Evolutionary conservation across 2,888 invertebrate species (phyloP).

Genomic region (Zeuzera pyrina): DNA sequence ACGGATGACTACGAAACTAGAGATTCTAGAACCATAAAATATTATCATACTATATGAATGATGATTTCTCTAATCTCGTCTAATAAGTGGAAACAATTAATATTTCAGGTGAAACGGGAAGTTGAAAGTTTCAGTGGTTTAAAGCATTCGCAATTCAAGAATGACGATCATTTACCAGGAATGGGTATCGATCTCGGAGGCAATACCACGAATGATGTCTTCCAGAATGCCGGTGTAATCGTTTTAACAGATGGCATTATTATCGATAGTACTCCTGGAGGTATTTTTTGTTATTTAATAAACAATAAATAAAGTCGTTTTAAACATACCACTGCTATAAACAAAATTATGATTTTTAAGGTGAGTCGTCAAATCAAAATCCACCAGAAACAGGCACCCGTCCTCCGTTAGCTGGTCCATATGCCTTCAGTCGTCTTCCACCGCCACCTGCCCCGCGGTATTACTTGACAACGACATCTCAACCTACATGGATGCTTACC

Average conservation of each 20-base stretch:
- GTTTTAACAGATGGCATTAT: conserved; percentile 83
- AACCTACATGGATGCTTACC: conserved; percentile 87
- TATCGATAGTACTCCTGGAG: conserved; percentile 70
- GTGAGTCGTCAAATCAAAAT: conserved; percentile 23
- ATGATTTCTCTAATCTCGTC: no score
- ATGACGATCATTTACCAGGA: conserved; percentile 49
- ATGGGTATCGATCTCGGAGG: conserved; percentile 57
- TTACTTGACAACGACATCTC: conserved; percentile 81
- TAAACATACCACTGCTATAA: neutral
- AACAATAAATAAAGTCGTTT: neutral
- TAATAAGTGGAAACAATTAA: no score
- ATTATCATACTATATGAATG: no score
- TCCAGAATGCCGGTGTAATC: conserved; percentile 83
- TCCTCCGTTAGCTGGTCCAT: conserved; percentile 89
- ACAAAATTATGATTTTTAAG: neutral
- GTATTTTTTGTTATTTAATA: conserved; percentile 56
- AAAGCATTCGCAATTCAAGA: conserved; percentile 51
- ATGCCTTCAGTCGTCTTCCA: conserved; percentile 91
- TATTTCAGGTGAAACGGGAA: conserved; percentile 55
- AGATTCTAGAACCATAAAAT: no score
- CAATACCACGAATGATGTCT: conserved; percentile 47
- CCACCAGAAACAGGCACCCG: conserved; percentile 74
- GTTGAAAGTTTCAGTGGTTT: conserved; percentile 60
- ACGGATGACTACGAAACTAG: no score
- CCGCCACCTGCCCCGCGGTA: conserved; percentile 86